Conservation (phyloP, 1,140 invertebrate genomes). For the Choristoneura fumiferana region DNA sequence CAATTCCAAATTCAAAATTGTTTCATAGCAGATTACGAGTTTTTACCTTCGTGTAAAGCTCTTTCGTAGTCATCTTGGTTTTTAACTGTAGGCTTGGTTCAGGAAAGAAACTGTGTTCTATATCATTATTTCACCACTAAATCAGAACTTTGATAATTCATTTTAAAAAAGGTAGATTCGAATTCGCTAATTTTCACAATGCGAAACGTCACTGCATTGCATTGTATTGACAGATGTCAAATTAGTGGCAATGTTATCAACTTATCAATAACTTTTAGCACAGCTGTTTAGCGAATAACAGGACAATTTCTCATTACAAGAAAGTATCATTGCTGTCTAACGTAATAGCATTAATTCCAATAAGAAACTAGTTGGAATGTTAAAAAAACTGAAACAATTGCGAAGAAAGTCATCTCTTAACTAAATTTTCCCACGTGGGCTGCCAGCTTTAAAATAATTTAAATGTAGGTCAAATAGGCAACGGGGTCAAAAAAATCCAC, state of each 20-base stretch:
- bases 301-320: background rate
- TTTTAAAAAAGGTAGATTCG: constrained; percentile 69
- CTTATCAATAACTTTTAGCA: constrained; percentile 24
- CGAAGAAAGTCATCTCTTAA: constrained; percentile 46
- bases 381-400: constrained; percentile 42
- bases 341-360: constrained; percentile 33
- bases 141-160: constrained; percentile 56
- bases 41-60: constrained; percentile 77
- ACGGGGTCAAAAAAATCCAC: constrained; percentile 16
- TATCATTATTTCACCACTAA: constrained; percentile 62
- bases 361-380: constrained; percentile 37
- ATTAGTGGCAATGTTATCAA: constrained; percentile 40
- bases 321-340: constrained; percentile 27
- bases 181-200: constrained; percentile 59
- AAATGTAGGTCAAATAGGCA: constrained; percentile 41
- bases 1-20: constrained; percentile 21
- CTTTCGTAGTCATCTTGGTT: constrained; percentile 74
- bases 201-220: constrained; percentile 66
- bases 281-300: constrained; percentile 1
- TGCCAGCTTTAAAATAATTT: constrained; percentile 45
- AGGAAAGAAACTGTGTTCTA: constrained; percentile 37
- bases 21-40: constrained; percentile 28
- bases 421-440: constrained; percentile 52
- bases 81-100: constrained; percentile 29
- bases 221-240: constrained; percentile 61